Evolutionary conservation across 2,888 invertebrate species (phyloP), one percentile per base, ranked within the genome.

Genomic region (Drosophila fungiperda): DNA sequence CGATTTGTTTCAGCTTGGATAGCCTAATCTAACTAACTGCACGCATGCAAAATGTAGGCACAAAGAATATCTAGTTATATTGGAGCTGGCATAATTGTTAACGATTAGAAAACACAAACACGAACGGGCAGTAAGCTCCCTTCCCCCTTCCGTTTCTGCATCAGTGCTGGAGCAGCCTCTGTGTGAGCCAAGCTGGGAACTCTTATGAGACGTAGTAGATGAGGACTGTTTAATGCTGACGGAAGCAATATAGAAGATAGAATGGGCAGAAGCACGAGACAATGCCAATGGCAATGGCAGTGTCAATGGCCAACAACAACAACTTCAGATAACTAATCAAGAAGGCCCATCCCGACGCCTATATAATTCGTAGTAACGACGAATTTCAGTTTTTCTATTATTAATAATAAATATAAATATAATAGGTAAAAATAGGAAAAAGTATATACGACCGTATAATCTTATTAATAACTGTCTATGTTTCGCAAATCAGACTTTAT

Each of bases 41-140:
- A 84, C 82, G 86, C 83, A 83, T 77, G 69, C 67, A 52, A 20
- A 33, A 20, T 52, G 65, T 63, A 60, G 23, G 23, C 45, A 23
- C 45, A 15, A 45, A 45, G 69, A 78, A 69, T 40, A 62, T 61
- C 59, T 59, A 32, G 54, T 48, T 62, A 36, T 62, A 33, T 48
- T 68, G 55, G 71, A 45, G 73, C 59, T 80, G 68, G 71, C 71
- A 75, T 85, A 89, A 85, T 85, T 85, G 87, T 84, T 80, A 66
- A 49, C 85, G 82, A 85, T 85, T 85, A 85, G 87, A 89, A 80
- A 87, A 74, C 78, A 83, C 84, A 84, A 82, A 82, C 87, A 84
- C 89, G 89, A 84, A 82, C 78, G 71, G 76, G 83, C 78, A 64
- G 81, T 62, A 82, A 83, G 78, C 68, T 23, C 20, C 20, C 12